Conservation (phyloP, 2,113 vertebrate species). For the Meleagris gallopavo region DNA sequence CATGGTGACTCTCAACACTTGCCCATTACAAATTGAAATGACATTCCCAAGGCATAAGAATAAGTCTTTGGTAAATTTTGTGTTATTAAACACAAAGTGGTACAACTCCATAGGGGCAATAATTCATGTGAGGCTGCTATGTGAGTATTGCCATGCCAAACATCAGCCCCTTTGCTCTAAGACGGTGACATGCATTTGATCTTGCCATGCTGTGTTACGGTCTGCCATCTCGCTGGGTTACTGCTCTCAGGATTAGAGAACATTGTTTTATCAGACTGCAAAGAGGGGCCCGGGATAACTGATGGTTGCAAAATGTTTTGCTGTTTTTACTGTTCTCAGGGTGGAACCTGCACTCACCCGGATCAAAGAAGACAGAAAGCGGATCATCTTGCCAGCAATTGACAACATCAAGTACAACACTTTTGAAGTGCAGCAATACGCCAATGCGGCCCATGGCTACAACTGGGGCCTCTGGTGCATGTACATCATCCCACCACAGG, state of each 20-base stretch:
- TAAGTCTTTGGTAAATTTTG: not conserved
- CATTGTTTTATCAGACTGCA: not conserved
- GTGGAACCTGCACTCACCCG: conserved; percentile 90
- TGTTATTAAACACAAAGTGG: not conserved
- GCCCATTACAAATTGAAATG: not conserved
- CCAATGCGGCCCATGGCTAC: conserved; percentile 95
- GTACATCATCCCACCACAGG: conserved; percentile 96
- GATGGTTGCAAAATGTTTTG: not conserved
- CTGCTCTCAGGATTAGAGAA: not conserved
- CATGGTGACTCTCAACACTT: not conserved
- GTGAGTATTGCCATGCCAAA: not conserved
- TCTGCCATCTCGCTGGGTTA: accelerated
- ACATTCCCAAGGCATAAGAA: not conserved
- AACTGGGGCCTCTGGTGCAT: conserved; percentile 99
- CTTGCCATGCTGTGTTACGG: accelerated
- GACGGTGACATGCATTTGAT: accelerated
- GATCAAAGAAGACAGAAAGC: conserved; percentile 91
- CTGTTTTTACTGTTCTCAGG: conserved; percentile 77
- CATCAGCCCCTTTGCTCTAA: accelerated
- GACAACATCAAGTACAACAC: conserved; percentile 99
- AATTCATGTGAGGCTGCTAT: not conserved
- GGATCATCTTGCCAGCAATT: conserved; percentile 94
- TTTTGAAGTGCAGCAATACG: conserved; percentile 97
- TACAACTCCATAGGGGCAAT: not conserved
- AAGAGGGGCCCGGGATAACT: not conserved